Base-by-base conservation (phyloP, 2,113 vertebrate genomes). In the Shinisaurus crocodilurus region DNA sequence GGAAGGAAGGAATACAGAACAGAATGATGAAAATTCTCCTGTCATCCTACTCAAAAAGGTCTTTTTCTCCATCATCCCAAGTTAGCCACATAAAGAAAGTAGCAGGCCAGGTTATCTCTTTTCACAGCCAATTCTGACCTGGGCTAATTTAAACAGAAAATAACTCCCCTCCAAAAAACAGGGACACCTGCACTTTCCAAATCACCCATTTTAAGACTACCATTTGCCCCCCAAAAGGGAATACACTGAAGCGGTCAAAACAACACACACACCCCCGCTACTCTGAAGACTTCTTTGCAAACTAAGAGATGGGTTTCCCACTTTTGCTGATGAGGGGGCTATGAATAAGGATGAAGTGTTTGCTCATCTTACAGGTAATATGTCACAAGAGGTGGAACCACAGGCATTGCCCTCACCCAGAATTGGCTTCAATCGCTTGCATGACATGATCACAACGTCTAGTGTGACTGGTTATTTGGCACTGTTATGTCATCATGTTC, bases 21-120 rank as follows among this genome's bases (percentile, higher is more conserved):
- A 72, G 27, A 48, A 32, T 13, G n/a, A 65, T 0, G 0, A 37
- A 85, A 0, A 54, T 90, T 72, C 75, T 81, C 86, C 69, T 0
- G 0, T 15, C 25, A 25, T 6, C 37, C 82, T 1, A 9, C 0
- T 0, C 27, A 29, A 27, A 45, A 79, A 81, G 29, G 2, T 0
- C 32, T 90, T 57, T 32, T 1, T 45, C 43, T n/a, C 67, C 25
- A 0, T 43, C 34, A 0, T 32, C 3, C 15, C 40, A 10, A 48
- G 27, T 43, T 34, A 70, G 25, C 0, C 2, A n/a, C 6, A 25
- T 40, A 37, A 57, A 74, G 18, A 54, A 54, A 40, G 8, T 37
- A 60, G 40, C 34, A 29, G 32, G 18, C 1, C 12, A 60, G 23
- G 15, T 37, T 37, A 16, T 6, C 23, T 40, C 10, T 32, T 88